Evolutionary conservation across 2,797 vertebrate genomes (phyloP), one percentile per base, ranked within the genome.

Genomic region (Sebastes diaconus): DNA sequence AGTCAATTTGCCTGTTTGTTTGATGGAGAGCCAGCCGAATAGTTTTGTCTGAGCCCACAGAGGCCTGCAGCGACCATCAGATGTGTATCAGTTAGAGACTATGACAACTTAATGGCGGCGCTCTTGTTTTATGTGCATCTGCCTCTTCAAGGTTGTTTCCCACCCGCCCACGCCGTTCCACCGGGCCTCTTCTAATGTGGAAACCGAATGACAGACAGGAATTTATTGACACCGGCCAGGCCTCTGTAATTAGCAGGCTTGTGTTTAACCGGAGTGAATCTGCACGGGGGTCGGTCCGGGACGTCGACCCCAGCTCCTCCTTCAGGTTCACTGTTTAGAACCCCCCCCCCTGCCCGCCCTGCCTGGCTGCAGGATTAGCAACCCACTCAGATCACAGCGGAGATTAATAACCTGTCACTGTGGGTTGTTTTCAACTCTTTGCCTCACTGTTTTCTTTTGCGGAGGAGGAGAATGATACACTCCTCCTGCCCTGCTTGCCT

Each of bases 391-490:
- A 84, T 84, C 77, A 32, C 84, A 22, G 76, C 42, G 30, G 79
- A 91, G 91, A 95, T 94, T 91, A 93, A 95, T 94, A 89, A 93
- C 92, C 90, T 93, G 88, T 87, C 93, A 86, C 83, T 12, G 77
- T 36, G 64, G 89, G 83, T 85, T 90, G 88, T 87, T 86, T 89
- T 88, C 77, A 9, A 86, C 83, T 87, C 68, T 61, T 70, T 29
- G 50, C 83, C 70, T 86, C 68, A 42, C 85, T 85, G 68, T 87
- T 81, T 85, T 76, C 32, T 79, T 79, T 60, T 78, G 83, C n/a
- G 42, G 71, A 84, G 75, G 85, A 81, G 81, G 84, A 63, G 63
- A 79, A 83, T 84, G 52, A 88, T 89, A 29, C 73, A 81, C 85
- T 88, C 83, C 73, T 80, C 63, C 60, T 66, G 30, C 58, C 30